A percentile compares a stretch with the other conserved stretches of the same genome.
phyloP scores from a whole-genome alignment of 1,140 invertebrate genomes.

The Platorchestia sp. region DNA sequence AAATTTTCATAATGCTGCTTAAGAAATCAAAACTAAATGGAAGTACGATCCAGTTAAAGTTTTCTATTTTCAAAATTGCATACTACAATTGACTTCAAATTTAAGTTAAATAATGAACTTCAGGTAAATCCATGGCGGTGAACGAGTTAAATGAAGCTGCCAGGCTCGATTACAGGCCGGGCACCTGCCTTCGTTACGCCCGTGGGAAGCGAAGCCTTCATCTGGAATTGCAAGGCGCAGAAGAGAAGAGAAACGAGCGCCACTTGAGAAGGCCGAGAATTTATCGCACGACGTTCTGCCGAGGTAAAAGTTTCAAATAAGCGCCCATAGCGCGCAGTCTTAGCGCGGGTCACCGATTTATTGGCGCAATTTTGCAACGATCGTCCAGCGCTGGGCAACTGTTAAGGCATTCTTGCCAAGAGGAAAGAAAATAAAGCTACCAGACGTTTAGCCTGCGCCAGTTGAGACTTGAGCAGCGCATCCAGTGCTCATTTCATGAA shows the following conservation, averaged over 20 bases:
- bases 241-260: not conserved
- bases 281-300: slow-evolving; percentile 2
- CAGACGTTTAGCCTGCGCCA: not conserved
- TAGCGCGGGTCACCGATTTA: slow-evolving; percentile 23
- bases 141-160: not conserved
- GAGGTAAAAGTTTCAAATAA: slow-evolving; percentile 40
- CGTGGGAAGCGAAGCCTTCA: not conserved
- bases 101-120: no score
- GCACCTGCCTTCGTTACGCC: not conserved
- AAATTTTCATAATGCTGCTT: no score
- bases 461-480: not conserved
- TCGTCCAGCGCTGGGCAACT: not conserved
- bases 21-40: no score
- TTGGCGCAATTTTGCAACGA: slow-evolving; percentile 22
- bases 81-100: no score
- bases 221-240: not conserved
- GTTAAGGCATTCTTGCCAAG: not conserved
- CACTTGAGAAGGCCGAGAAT: not conserved
- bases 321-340: slow-evolving; percentile 19
- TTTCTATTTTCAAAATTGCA: no score
- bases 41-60: no score
- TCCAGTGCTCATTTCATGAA: not conserved
- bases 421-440: not conserved
- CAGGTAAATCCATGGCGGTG: no score
- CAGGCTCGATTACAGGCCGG: not conserved